phyloP scores from a whole-genome alignment of 2,797 vertebrate species.

The Schizopygopsis malacanthus region DNA sequence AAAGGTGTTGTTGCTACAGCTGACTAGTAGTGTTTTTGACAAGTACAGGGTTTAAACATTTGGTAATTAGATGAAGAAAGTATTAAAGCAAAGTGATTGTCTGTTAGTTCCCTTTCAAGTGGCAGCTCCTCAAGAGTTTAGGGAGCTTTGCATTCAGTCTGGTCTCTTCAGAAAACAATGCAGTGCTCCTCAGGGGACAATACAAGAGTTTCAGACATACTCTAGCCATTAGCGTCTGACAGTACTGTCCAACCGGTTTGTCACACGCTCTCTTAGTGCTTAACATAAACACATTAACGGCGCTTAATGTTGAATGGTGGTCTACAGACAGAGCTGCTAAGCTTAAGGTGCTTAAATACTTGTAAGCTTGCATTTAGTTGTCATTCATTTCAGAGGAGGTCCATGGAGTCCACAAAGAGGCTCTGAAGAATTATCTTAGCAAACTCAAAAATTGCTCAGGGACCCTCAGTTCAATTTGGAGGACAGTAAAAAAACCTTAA shows the following conservation, averaged over 20 bases:
- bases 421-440: conserved; percentile 19
- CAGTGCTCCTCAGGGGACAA: conserved; percentile 6
- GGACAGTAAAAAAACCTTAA: neutral
- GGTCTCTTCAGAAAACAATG: conserved; percentile 14
- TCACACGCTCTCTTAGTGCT: conserved; percentile 3
- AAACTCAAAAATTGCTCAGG: conserved; percentile 40
- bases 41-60: conserved; percentile 38
- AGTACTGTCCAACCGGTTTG: conserved; percentile 26
- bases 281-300: neutral
- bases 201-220: conserved; percentile 54
- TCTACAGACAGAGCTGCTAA: conserved; percentile 4
- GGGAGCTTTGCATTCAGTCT: conserved; percentile 21
- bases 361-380: conserved; percentile 29
- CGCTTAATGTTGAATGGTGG: conserved; percentile 6
- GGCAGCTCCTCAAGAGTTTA: conserved; percentile 44
- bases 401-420: conserved; percentile 13
- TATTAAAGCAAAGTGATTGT: conserved; percentile 44
- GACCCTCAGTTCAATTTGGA: conserved; percentile 26
- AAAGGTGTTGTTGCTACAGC: conserved; percentile 50
- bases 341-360: conserved; percentile 33
- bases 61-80: conserved; percentile 54
- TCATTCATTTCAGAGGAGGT: conserved; percentile 26
- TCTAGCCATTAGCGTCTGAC: conserved; percentile 52
- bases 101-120: conserved; percentile 42
- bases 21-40: conserved; percentile 53